Conservation (phyloP, 2,797 vertebrate genomes). For the Malacoraja senta region DNA sequence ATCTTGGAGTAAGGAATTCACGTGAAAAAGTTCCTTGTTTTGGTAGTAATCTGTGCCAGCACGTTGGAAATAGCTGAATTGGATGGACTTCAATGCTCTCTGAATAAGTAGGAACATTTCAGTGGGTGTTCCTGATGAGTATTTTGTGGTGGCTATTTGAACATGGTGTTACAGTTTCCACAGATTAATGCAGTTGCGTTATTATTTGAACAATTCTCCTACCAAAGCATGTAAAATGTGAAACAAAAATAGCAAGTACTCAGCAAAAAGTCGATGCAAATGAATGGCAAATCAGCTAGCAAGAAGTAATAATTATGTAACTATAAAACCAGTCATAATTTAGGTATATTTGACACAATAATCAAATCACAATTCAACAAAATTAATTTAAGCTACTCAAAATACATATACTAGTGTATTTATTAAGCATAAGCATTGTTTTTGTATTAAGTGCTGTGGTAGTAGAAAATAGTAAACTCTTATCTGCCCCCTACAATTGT, state of each 20-base stretch:
- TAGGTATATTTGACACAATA: not conserved
- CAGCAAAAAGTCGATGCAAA: not conserved
- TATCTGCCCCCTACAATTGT: not conserved
- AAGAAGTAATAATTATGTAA: not conserved
- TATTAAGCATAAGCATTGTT: not conserved
- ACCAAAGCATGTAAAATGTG: not conserved
- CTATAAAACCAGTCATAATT: not conserved
- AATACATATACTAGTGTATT: not conserved
- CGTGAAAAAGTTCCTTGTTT: too few species aligned
- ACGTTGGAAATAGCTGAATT: not conserved
- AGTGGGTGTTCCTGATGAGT: not conserved
- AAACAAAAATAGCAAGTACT: not conserved
- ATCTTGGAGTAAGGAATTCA: not conserved
- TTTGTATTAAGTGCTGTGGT: not conserved
- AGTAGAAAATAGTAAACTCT: not conserved
- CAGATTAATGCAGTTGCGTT: not conserved
- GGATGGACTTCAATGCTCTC: not conserved
- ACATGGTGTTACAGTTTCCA: not conserved
- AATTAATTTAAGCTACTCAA: not conserved
- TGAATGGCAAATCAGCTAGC: not conserved
- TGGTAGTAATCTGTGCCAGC: not conserved
- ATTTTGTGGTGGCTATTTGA: not conserved
- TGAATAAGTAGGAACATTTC: not conserved
- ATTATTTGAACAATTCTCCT: not conserved
- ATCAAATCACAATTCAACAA: not conserved